phyloP scores from a whole-genome alignment of 2,797 vertebrate species.

The Cyprinodon diabolis region DNA sequence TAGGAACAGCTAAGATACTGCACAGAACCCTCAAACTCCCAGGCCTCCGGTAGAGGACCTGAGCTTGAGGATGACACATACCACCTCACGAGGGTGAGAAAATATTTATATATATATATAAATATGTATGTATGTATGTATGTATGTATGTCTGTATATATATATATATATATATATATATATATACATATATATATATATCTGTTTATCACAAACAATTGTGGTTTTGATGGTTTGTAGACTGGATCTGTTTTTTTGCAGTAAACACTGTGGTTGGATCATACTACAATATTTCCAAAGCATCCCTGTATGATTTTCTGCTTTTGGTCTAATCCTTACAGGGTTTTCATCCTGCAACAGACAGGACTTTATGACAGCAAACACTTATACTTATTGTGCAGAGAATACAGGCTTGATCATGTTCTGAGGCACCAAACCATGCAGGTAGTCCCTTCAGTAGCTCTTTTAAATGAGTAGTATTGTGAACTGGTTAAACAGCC shows the following conservation, averaged over 20 bases:
- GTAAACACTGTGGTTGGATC: slow-evolving; percentile 56
- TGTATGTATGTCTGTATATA: no score
- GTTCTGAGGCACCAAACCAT: slow-evolving; percentile 29
- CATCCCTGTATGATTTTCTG: slow-evolving; percentile 50
- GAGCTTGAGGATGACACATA: no score
- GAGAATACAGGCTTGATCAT: slow-evolving; percentile 6
- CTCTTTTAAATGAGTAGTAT: slow-evolving; percentile 73
- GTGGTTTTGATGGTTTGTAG: slow-evolving; percentile 57
- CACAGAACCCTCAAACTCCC: no score
- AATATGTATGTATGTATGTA: no score
- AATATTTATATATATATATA: no score
- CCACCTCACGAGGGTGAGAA: no score
- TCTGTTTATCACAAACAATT: slow-evolving; percentile 51
- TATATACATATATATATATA: slow-evolving; percentile 25
- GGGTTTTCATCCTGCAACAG: slow-evolving; percentile 35
- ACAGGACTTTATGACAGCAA: slow-evolving; percentile 12
- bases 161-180: neutral
- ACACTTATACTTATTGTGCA: slow-evolving; percentile 24
- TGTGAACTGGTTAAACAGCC: slow-evolving; percentile 75
- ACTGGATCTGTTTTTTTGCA: slow-evolving; percentile 49
- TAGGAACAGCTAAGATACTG: no score
- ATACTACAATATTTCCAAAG: slow-evolving; percentile 48
- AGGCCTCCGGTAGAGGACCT: no score
- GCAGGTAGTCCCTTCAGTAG: slow-evolving; percentile 45
- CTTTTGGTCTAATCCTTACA: slow-evolving; percentile 55